phyloP scores from a whole-genome alignment of 2,888 invertebrate species.

The Galerucella nymphaeae region DNA sequence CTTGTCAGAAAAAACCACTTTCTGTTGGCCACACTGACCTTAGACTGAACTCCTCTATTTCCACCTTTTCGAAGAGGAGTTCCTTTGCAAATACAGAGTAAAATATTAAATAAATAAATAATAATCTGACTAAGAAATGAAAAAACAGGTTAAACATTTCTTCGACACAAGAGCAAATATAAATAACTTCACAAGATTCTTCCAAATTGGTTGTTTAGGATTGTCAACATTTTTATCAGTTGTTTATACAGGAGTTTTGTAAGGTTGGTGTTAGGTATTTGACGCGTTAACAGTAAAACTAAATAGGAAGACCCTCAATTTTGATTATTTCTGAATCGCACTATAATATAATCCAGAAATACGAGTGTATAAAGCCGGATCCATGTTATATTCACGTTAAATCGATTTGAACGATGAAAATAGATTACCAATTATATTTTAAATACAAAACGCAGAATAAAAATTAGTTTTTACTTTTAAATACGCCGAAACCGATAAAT shows the following conservation, averaged over 20 bases:
- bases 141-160: conserved; percentile 15
- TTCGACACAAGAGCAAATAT: conserved; percentile 9
- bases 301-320: background rate
- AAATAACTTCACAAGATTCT: conserved; percentile 10
- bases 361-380: no score
- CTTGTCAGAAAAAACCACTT: no score
- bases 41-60: no score
- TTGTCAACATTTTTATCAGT: conserved; percentile 18
- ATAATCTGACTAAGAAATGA: conserved; percentile 13
- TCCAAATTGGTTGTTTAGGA: conserved; percentile 20
- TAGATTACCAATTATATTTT: no score
- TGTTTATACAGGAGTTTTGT: conserved; percentile 20
- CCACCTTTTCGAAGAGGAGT: background rate
- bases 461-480: no score
- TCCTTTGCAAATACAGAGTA: conserved; percentile 13
- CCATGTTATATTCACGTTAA: no score
- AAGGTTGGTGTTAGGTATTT: conserved; percentile 20
- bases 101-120: conserved; percentile 1
- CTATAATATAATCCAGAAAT: no score
- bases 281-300: conserved; percentile 4
- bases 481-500: no score
- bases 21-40: no score
- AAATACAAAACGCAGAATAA: no score
- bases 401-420: no score
- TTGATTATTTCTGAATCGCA: background rate